Conservation (phyloP, 1,140 invertebrate species). For the Anastrepha ludens region DNA sequence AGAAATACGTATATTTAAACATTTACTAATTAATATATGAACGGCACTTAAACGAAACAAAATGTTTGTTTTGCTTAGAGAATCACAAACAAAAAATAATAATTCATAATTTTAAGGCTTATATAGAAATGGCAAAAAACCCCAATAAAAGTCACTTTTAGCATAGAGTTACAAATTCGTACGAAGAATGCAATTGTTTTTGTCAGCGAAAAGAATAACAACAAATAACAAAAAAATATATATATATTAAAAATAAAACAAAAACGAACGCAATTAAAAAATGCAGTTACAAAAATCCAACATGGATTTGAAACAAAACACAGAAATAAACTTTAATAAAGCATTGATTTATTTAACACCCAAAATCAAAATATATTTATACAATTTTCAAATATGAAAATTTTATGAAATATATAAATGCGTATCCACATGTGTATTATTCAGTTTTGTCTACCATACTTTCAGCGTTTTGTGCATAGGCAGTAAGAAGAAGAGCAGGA, state of each 20-base stretch:
- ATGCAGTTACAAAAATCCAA: not conserved
- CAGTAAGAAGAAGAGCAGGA: not conserved
- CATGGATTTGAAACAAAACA: not conserved
- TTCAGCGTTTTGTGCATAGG: conserved; percentile 10
- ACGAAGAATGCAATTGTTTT: conserved; percentile 2
- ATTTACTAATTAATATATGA: not conserved
- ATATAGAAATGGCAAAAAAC: conserved; percentile 19
- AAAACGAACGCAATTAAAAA: not conserved
- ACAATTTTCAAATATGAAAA: conserved; percentile 41
- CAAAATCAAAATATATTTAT: conserved; percentile 26
- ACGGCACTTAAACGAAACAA: not conserved
- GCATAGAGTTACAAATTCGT: not conserved
- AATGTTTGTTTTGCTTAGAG: not conserved
- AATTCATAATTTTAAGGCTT: not conserved
- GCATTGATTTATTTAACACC: conserved; percentile 35
- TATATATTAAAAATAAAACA: not conserved
- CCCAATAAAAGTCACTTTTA: conserved; percentile 15
- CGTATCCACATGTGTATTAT: conserved; percentile 25
- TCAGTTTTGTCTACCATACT: conserved; percentile 45
- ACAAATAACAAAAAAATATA: not conserved
- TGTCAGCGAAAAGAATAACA: conserved; percentile 14
- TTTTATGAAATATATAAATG: conserved; percentile 43
- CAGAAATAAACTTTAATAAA: conserved; percentile 11
- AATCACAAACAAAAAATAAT: not conserved
- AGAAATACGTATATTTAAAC: conserved; percentile 20